Base-by-base conservation (phyloP, 1,140 invertebrate species). In the Heliconius hermathena region DNA sequence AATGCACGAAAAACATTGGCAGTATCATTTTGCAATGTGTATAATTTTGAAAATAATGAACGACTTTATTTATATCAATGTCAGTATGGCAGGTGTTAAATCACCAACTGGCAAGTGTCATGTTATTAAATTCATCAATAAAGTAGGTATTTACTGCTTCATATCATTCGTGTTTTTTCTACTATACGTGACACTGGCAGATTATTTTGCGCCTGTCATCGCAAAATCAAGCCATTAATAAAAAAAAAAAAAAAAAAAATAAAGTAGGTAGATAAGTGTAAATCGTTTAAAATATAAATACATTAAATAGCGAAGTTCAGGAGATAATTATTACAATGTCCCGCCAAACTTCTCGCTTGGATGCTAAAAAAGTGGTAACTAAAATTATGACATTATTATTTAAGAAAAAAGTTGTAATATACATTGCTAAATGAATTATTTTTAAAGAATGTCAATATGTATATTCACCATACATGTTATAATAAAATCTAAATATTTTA, bases 361-460 rank as follows among this genome's bases (percentile, higher is more conserved):
- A 95, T 81, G 93, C 94, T 16, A 95, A 95, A 60, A 95, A 95
- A 95, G 94, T 95, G 77, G 94, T 95, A 90, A 79, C 8, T 22
- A 46, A 54, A 26, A 60, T 71, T 74, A 20, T 16, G 13, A 46
- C 41, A 16, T 46, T 46, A 46, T 52, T 52, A 46, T 52, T 52
- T 20, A 52, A 5, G 49, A 52, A 20, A 52, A 8, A 52, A 20
- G 18, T 18, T 52, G 2, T 8, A 20, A 8, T 20, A 20, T 20
- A 52, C 0, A 16, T 11, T 36, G 13, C 3, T 52, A 52, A 16
- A 20, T 52, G 6, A 8, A 52, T 52, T 52, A 20, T 20, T 52
- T 52, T 22, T 57, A 66, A 3, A 66, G 26, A 66, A 66, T 22
- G 11, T 66, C 2, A 26, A 26, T 29, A 66, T 26, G 4, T 29